These are phyloP conservation scores for Amphimedon queenslandica DNA, from an alignment of 37 sponge, comb jelly and placozoan species.

Conservation along the genomic window DNA sequence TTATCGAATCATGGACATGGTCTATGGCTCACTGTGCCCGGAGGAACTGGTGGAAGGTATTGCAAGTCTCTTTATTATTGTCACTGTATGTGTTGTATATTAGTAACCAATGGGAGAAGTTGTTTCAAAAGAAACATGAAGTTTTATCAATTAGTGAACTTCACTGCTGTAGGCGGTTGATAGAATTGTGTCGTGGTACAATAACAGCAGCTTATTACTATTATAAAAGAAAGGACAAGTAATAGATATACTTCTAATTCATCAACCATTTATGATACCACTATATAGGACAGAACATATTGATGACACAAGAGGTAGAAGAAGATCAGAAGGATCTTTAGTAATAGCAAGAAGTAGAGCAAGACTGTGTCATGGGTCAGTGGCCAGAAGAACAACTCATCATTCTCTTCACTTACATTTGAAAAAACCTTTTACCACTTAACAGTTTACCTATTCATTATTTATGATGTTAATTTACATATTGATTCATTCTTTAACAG, in stretches of 20 bases:
- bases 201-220: conserved; percentile 48
- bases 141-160: conserved; percentile 65
- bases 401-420: too few relatives aligned
- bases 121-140: conserved; percentile 46
- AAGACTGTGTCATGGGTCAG: too few relatives aligned
- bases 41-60: conserved; percentile 9
- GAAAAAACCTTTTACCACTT: too few relatives aligned
- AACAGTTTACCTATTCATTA: too few relatives aligned
- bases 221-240: conserved; percentile 10
- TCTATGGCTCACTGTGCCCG: conserved; percentile 50
- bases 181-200: conserved; percentile 24
- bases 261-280: background rate
- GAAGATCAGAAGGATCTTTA: background rate
- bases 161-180: conserved; percentile 59
- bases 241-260: background rate
- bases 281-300: background rate
- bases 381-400: too few relatives aligned
- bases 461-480: too few relatives aligned
- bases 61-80: background rate
- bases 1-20: conserved; percentile 48
- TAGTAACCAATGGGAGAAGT: conserved; percentile 61
- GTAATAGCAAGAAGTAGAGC: too few relatives aligned
- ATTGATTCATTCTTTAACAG: too few relatives aligned
- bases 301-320: background rate
- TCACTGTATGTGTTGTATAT: background rate